Base-by-base conservation (phyloP, 2,888 invertebrate genomes). In the Gymnocheta viridis region DNA sequence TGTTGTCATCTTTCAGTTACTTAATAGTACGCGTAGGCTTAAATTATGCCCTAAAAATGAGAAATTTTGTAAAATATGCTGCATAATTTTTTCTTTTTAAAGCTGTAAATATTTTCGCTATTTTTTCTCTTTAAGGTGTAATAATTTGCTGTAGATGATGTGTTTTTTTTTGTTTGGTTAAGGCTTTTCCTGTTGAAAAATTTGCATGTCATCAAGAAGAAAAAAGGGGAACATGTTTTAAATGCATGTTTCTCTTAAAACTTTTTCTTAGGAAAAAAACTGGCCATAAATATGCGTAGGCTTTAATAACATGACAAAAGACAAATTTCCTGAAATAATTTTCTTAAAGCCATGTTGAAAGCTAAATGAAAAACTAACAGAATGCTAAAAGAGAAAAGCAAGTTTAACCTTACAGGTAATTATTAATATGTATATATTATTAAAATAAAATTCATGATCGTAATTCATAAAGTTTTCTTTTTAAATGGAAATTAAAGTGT, bases 221-320 rank as follows among this genome's bases (percentile, higher is more conserved):
- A 54, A 58, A 29, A 32, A 22, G 10, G 47, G 54, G 41, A 77
- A 80, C 83, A 80, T 81, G 79, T 76, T 80, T 80, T 66, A 76
- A 70, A 70, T 70, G 76, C 70, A 49, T 51, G 70, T 77, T 77
- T 67, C 44, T 62, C 24, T 54, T 38, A 56, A 49, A 38, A 60
- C 7, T 4, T 44, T 80, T 74, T 74, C 56, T 64, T 14, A n/a
- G 17, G 47, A 80, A 80, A 58, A 54, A 74, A 54, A 54, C 69
- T 72, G 67, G 80, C 66, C 83, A 80, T 81, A 81, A 84, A 77
- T 56, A 77, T 84, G 83, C 83, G 83, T 84, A 84, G 83, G 83
- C 58, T 84, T 83, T 84, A 84, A 84, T 84, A 84, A 84, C 83
- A 84, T 84, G 83, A 84, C 83, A 84, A 80, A 80, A 80, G 83